These are phyloP conservation scores for Eupithecia vulgata DNA, from an alignment of 2,888 invertebrate genomes.

Conservation along the genomic window DNA sequence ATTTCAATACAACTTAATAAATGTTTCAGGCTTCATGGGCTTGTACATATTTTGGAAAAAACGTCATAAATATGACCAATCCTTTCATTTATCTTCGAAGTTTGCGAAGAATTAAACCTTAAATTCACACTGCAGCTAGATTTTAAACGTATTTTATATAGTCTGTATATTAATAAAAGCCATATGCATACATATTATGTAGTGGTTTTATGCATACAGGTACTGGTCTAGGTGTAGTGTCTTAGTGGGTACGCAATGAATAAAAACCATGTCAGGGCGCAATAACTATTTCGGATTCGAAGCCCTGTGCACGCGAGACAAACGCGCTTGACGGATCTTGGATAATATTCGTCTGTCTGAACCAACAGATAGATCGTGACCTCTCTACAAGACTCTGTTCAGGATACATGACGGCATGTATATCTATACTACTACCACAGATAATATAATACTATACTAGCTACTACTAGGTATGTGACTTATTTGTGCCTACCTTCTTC, in stretches of 20 bases:
- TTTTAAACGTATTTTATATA: neutral
- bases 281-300: neutral
- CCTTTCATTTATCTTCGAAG: neutral
- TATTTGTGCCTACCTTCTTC: neutral
- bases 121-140: neutral
- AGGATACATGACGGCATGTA: neutral
- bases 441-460: too few species aligned
- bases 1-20: neutral
- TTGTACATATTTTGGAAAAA: neutral
- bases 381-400: neutral
- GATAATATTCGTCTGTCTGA: neutral
- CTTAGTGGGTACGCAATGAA: too few species aligned
- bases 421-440: too few species aligned
- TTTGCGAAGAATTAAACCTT: neutral
- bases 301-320: neutral
- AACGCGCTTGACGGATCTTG: neutral
- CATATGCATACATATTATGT: too few species aligned
- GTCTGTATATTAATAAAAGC: neutral
- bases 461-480: too few species aligned
- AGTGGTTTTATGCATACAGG: too few species aligned
- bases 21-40: neutral
- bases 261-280: too few species aligned
- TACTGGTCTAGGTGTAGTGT: too few species aligned
- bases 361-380: neutral
- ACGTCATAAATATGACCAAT: neutral